Conservation (phyloP, 2,113 vertebrate species). For the Platysteira castanea region DNA sequence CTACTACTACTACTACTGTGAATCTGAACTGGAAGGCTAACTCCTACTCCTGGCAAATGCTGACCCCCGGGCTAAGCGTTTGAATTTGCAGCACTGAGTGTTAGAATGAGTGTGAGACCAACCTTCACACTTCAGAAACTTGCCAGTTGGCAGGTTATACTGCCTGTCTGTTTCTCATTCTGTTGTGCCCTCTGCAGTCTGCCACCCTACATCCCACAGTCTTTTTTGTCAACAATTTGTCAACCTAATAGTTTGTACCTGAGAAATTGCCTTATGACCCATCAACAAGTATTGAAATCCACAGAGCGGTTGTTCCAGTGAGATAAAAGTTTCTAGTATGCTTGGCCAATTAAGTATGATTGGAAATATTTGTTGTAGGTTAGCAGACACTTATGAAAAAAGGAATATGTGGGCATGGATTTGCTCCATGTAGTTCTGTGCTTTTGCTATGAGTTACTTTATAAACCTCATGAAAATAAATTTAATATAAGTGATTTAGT, state of each 20-base stretch:
- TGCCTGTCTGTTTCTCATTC: constrained; percentile 66
- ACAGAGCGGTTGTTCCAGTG: background rate
- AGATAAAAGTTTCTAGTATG: background rate
- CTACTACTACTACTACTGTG: background rate
- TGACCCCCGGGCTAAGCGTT: constrained; percentile 20
- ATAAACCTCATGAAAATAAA: background rate
- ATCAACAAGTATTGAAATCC: background rate
- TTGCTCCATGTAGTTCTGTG: background rate
- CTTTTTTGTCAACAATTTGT: constrained; percentile 55
- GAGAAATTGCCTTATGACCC: constrained; percentile 17
- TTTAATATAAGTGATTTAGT: background rate
- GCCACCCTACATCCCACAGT: constrained; percentile 33
- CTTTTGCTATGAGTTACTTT: background rate
- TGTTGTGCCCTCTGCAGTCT: constrained; percentile 68
- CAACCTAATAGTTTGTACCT: constrained; percentile 37
- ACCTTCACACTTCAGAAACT: constrained; percentile 64
- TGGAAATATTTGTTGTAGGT: background rate
- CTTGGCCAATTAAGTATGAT: background rate
- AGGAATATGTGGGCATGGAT: background rate
- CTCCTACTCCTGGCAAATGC: constrained; percentile 9
- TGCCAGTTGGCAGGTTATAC: constrained; percentile 64
- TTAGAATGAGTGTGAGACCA: constrained; percentile 62
- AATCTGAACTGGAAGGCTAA: constrained; percentile 23
- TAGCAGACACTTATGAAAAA: background rate
- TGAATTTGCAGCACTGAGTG: constrained; percentile 44